These are phyloP conservation scores for Lasioglossum vierecki DNA, from an alignment of 2,888 invertebrate species.

Conservation along the genomic window DNA sequence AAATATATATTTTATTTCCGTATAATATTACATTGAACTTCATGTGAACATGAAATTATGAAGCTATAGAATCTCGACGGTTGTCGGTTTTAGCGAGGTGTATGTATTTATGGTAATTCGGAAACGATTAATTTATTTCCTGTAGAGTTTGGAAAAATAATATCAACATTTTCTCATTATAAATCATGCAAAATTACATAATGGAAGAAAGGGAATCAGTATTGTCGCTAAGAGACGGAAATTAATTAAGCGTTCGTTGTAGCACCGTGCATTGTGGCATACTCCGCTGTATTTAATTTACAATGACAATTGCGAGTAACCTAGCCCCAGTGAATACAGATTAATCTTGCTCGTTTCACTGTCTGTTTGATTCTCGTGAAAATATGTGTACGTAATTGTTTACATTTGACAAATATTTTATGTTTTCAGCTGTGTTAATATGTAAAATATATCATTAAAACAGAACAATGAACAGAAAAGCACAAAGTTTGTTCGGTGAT, in stretches of 20 bases:
- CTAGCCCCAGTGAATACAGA: neutral
- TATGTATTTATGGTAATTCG: neutral
- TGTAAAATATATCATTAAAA: neutral
- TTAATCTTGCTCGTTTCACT: neutral
- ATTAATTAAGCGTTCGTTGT: slow-evolving; percentile 7
- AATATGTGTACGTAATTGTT: neutral
- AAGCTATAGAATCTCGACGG: neutral
- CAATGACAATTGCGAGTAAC: neutral
- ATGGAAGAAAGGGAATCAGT: neutral
- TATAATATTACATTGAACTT: neutral
- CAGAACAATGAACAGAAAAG: neutral
- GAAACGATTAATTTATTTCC: neutral
- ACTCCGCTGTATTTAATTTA: neutral
- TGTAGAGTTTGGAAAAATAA: neutral
- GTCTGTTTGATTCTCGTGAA: neutral
- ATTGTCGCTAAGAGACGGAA: slow-evolving; percentile 1
- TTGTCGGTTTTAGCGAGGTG: neutral
- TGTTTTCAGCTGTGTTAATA: neutral
- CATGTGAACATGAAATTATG: neutral
- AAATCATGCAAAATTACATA: neutral
- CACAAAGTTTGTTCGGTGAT: neutral
- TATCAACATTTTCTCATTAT: neutral
- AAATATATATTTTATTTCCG: neutral
- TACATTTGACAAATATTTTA: neutral
- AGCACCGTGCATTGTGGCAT: neutral